A percentile compares a stretch with the other conserved stretches of the same genome.
Evolutionary conservation across 2,888 invertebrate species (phyloP).

Genomic region (Heliconius erato): DNA sequence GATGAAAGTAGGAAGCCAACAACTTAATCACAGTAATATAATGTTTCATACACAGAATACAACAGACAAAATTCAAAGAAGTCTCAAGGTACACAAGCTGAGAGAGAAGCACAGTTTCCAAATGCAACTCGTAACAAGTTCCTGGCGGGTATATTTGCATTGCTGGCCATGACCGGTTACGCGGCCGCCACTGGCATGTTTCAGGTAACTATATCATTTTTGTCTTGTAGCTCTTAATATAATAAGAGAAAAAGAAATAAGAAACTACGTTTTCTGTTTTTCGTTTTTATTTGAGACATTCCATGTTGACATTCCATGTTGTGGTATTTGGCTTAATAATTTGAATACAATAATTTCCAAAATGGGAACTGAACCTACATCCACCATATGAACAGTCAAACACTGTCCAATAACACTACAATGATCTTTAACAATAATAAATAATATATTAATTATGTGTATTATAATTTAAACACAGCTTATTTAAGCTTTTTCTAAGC

Average conservation of each 20-base stretch:
- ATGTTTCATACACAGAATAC: constrained; percentile 66
- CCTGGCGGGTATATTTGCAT: constrained; percentile 88
- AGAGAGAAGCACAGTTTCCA: constrained; percentile 87
- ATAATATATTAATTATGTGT: no score
- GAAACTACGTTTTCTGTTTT: background rate
- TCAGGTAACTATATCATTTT: constrained; percentile 73
- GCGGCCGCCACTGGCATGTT: constrained; percentile 89
- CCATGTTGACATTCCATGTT: no score
- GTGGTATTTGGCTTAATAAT: no score
- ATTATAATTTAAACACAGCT: no score
- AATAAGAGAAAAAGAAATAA: background rate
- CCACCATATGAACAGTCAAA: no score
- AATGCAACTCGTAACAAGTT: constrained; percentile 89
- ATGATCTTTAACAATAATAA: no score
- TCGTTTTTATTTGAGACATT: no score
- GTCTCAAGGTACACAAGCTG: constrained; percentile 80
- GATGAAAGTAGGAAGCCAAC: no score
- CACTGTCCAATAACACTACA: no score
- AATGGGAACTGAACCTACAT: no score
- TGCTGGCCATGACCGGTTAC: constrained; percentile 89
- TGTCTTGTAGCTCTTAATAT: background rate
- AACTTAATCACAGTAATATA: background rate
- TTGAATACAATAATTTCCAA: no score
- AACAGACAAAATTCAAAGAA: constrained; percentile 75
- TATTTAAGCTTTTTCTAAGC: no score